phyloP scores from a whole-genome alignment of 1,140 invertebrate species.

The Liolophura sinensis region DNA sequence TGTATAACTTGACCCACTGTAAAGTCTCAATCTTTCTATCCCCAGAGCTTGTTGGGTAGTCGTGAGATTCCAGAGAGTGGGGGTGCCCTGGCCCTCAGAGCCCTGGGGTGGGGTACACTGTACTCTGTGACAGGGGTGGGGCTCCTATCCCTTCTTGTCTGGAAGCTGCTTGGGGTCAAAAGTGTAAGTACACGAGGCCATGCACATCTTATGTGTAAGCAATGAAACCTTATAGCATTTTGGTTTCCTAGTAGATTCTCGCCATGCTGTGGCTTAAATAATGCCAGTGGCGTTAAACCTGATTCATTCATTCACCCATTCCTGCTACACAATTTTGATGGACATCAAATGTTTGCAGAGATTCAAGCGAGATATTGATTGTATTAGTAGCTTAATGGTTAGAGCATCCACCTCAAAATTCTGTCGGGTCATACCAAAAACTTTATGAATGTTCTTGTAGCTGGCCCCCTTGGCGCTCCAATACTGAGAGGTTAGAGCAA shows the following conservation, averaged over 20 bases:
- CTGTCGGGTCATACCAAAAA: no score
- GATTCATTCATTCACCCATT: neutral
- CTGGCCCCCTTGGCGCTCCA: no score
- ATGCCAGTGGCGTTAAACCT: neutral
- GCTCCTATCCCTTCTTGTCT: slow-evolving; percentile 79
- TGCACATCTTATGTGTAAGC: neutral
- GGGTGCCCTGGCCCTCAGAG: slow-evolving; percentile 73
- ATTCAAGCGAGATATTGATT: no score
- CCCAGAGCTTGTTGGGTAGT: slow-evolving; percentile 65
- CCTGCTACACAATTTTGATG: no score
- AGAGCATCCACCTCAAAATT: no score
- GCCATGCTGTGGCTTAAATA: neutral
- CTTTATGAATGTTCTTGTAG: no score
- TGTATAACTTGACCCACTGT: slow-evolving; percentile 1
- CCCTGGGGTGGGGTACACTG: slow-evolving; percentile 83
- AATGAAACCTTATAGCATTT: neutral
- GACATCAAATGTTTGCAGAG: no score
- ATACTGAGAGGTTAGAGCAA: no score
- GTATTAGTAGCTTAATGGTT: no score
- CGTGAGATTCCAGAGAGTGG: slow-evolving; percentile 75
- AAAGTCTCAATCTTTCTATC: neutral
- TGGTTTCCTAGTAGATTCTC: no score
- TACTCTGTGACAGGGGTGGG: slow-evolving; percentile 83
- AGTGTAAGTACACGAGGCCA: slow-evolving; percentile 59
- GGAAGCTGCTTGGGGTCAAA: slow-evolving; percentile 85